Evolutionary conservation across 1,140 invertebrate genomes (phyloP).

Genomic region (Paraescarpia echinospica): DNA sequence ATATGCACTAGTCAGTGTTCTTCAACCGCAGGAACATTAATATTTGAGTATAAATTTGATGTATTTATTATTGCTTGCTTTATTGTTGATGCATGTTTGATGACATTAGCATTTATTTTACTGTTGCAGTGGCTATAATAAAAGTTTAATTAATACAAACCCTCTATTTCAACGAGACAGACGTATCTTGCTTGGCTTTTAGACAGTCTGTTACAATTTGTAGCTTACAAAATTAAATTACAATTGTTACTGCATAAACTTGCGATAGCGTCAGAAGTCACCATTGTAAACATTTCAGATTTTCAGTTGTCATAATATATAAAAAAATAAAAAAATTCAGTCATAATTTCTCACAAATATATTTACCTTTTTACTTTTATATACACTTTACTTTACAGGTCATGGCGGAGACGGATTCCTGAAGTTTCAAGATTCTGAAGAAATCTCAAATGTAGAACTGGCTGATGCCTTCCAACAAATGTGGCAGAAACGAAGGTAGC

Average conservation of each 20-base stretch:
- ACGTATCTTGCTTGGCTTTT: too few relatives aligned
- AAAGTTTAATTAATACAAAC: not conserved
- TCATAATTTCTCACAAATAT: not conserved
- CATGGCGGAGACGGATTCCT: slow-evolving; percentile 99
- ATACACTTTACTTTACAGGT: slow-evolving; percentile 64
- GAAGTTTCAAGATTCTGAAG: slow-evolving; percentile 99
- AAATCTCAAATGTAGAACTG: slow-evolving; percentile 97
- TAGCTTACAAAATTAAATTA: not conserved
- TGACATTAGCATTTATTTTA: not conserved
- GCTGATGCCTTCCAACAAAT: slow-evolving; percentile 99
- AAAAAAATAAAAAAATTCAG: not conserved
- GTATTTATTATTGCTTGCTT: not conserved
- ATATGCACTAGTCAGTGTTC: not conserved
- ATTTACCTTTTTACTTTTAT: slow-evolving; percentile 10
- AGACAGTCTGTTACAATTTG: not conserved
- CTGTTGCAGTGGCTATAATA: too few relatives aligned
- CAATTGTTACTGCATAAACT: too few relatives aligned
- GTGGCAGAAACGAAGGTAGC: slow-evolving; percentile 93
- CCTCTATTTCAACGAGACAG: not conserved
- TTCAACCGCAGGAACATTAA: not conserved
- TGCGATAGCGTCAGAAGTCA: not conserved
- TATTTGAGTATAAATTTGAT: not conserved
- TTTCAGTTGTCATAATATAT: not conserved
- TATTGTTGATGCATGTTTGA: not conserved
- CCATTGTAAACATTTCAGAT: not conserved